Conservation (phyloP, 1,140 invertebrate genomes). For the Chironomus tepperi region DNA sequence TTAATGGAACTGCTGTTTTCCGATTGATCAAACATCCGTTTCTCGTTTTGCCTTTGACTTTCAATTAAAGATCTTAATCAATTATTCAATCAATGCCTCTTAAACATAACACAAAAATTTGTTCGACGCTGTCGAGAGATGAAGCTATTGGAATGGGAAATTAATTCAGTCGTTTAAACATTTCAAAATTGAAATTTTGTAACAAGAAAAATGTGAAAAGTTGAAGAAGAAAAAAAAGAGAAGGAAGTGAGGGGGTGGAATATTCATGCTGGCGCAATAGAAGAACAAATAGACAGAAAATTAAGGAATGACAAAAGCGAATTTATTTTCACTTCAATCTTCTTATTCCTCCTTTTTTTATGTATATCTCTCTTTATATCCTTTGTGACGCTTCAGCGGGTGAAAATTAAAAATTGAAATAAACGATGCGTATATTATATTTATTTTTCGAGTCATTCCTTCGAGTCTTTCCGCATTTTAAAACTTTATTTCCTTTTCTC, state of each 20-base stretch:
- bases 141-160: not conserved
- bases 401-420: conserved; percentile 24
- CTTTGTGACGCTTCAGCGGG: conserved; percentile 1
- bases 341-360: not conserved
- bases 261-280: not conserved
- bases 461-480: not conserved
- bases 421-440: conserved; percentile 15
- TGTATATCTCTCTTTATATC: not conserved
- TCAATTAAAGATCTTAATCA: conserved; percentile 16
- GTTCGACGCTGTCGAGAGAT: not conserved
- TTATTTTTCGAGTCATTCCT: not conserved
- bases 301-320: not conserved
- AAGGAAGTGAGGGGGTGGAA: not conserved
- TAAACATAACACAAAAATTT: not conserved
- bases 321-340: not conserved
- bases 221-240: not conserved
- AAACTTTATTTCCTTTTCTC: conserved; percentile 3
- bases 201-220: not conserved
- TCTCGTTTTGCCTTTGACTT: not conserved
- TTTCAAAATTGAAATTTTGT: not conserved
- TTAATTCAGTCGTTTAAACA: conserved; percentile 19
- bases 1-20: not conserved
- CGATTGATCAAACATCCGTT: conserved; percentile 10
- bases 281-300: not conserved
- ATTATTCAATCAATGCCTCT: conserved; percentile 17